Evolutionary conservation across 2,113 vertebrate species (phyloP), one percentile per base, ranked within the genome.

Genomic region (Kryptolebias marmoratus): DNA sequence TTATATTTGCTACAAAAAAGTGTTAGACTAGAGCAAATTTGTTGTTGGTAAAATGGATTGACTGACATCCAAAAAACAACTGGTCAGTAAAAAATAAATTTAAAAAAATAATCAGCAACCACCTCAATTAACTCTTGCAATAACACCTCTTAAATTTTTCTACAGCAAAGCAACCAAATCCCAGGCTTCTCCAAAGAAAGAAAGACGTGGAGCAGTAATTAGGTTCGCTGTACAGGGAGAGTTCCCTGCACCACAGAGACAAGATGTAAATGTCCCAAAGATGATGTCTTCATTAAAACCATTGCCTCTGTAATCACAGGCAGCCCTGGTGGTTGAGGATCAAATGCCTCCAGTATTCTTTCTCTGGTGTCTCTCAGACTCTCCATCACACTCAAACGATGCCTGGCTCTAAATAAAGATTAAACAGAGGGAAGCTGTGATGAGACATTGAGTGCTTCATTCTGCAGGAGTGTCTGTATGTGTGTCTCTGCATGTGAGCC

Each of bases 261-360:
- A 54, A 65, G 36, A 75, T 2, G 58, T 22, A 69, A 67, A 68
- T 9, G 55, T 82, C 67, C 75, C 83, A 65, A 50, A 81, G 84
- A 73, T 49, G 67, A 64, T 67, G 77, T 65, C 58, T 82, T 88
- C 82, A 84, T 88, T 83, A 86, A 68, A 54, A 77, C 56, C 68
- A 50, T 65, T 36, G 55, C 74, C 44, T 64, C 62, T 80, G 68
- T 77, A 84, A 83, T 86, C 83, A 71, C 70, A 75, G 57, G 73
- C 71, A 83, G 77, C 84, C 68, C 65, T 11, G 32, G 84, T 75
- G 77, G 75, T 74, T 8, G 28, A 36, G 62, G 68, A 73, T 78
- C 80, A 79, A 68, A 82, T 77, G 56, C 65, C 62, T 64, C 12
- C 58, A 52, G 65, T 18, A 11, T 27, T 57, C 59, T 60, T 61